These are phyloP conservation scores for Papilio polyxenes DNA, from an alignment of 1,140 invertebrate species.

Conservation along the genomic window DNA sequence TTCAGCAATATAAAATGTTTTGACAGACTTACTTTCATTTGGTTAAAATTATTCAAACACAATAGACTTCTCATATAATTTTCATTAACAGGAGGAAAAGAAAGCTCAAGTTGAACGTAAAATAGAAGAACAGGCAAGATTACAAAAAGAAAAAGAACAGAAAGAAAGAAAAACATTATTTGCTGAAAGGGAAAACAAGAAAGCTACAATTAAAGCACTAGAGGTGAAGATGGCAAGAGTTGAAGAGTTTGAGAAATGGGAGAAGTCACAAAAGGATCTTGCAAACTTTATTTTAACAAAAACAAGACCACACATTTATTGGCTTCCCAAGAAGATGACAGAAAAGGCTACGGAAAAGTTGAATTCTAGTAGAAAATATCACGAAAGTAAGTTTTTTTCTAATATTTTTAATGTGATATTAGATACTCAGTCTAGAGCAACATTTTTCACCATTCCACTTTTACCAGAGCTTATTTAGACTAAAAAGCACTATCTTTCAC, in stretches of 20 bases:
- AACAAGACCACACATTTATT: slow-evolving; percentile 93
- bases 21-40: no score
- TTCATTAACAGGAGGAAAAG: slow-evolving; percentile 69
- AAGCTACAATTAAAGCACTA: slow-evolving; percentile 93
- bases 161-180: slow-evolving; percentile 93
- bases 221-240: slow-evolving; percentile 95
- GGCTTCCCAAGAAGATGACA: slow-evolving; percentile 88
- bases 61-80: no score
- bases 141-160: slow-evolving; percentile 92
- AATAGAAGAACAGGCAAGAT: slow-evolving; percentile 93
- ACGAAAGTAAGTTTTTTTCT: slow-evolving; percentile 79
- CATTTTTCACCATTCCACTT: background rate
- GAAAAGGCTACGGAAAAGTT: slow-evolving; percentile 79
- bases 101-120: slow-evolving; percentile 94
- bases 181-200: slow-evolving; percentile 90
- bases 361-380: slow-evolving; percentile 74
- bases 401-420: slow-evolving; percentile 10
- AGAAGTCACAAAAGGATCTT: slow-evolving; percentile 88
- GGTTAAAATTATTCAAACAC: no score
- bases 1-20: no score
- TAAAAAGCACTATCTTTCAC: background rate
- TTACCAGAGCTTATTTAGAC: slow-evolving; percentile 8
- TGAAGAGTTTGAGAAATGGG: slow-evolving; percentile 94
- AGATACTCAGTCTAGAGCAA: background rate
- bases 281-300: slow-evolving; percentile 93